A percentile compares a stretch with the other conserved stretches of the same genome.
Evolutionary conservation across 92 coral and sea anemone species (phyloP).

Genomic region (Bergia sp.): DNA sequence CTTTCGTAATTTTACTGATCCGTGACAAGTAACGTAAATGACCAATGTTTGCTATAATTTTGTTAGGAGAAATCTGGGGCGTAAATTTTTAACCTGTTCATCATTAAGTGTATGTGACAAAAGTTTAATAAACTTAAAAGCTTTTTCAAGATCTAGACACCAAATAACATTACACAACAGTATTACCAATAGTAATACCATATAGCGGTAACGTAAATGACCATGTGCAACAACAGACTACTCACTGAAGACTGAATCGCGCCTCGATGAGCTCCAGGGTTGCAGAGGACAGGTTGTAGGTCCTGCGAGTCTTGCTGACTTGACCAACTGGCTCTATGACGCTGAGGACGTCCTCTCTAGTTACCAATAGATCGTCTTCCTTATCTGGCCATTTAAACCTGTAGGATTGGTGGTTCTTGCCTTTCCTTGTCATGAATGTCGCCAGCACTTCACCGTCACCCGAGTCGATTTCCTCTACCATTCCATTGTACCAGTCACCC

Average conservation of each 20-base stretch:
- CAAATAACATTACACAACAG: slow-evolving; percentile 17
- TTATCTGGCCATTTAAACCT: slow-evolving; percentile 45
- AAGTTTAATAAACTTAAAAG: not conserved
- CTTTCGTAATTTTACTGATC: slow-evolving; percentile 13
- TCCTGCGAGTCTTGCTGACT: slow-evolving; percentile 38
- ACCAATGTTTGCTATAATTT: slow-evolving; percentile 24
- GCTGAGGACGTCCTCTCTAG: slow-evolving; percentile 43
- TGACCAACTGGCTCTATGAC: slow-evolving; percentile 52
- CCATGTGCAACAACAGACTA: not conserved
- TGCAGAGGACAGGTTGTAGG: slow-evolving; percentile 48
- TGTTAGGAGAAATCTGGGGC: slow-evolving; percentile 10
- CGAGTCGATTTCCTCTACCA: slow-evolving; percentile 30
- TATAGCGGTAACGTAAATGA: slow-evolving; percentile 43
- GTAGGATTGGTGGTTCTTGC: slow-evolving; percentile 9
- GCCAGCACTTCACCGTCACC: slow-evolving; percentile 40
- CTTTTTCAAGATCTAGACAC: not conserved
- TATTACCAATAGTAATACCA: not conserved
- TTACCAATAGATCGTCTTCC: slow-evolving; percentile 46
- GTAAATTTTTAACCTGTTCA: slow-evolving; percentile 14
- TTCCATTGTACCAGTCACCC: slow-evolving; percentile 44
- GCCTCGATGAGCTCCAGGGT: slow-evolving; percentile 52
- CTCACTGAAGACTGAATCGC: slow-evolving; percentile 19
- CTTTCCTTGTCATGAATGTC: slow-evolving; percentile 37
- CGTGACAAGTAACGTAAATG: slow-evolving; percentile 28
- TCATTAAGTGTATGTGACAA: not conserved